Evolutionary conservation across 2,113 vertebrate species (phyloP).

Genomic region (Pomatostomus ruficeps): DNA sequence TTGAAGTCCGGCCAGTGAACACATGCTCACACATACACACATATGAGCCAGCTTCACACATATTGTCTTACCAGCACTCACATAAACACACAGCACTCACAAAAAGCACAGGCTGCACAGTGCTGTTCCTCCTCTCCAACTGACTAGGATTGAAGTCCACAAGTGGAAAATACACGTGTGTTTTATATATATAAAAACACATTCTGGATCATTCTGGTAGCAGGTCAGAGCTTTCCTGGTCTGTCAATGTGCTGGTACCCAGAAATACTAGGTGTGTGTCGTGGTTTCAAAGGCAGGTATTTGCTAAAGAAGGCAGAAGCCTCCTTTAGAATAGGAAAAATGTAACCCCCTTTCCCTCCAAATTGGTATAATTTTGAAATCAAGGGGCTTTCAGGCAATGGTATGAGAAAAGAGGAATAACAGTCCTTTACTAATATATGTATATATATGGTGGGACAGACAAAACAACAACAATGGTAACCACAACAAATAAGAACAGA

Average conservation of each 20-base stretch:
- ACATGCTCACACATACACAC: background rate
- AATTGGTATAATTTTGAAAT: too few relatives aligned
- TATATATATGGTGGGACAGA: too few relatives aligned
- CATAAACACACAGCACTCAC: background rate
- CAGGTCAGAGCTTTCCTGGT: background rate
- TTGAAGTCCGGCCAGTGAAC: background rate
- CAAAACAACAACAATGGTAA: too few relatives aligned
- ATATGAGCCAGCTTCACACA: background rate
- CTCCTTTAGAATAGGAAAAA: too few relatives aligned
- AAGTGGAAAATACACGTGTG: background rate
- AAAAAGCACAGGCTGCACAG: background rate
- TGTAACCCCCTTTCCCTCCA: too few relatives aligned
- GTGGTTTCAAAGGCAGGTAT: too few relatives aligned
- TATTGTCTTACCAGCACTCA: background rate
- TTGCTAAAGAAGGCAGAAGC: too few relatives aligned
- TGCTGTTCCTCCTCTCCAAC: background rate
- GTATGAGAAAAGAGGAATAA: too few relatives aligned
- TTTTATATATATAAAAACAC: background rate
- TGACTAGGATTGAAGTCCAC: background rate
- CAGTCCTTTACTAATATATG: too few relatives aligned
- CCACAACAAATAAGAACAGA: too few relatives aligned
- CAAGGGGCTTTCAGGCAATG: too few relatives aligned
- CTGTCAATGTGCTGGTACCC: background rate
- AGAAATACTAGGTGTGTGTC: fast-evolving
- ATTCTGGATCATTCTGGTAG: background rate